phyloP scores from a whole-genome alignment of 1,140 invertebrate genomes.

The Tetramorium parvispinum region DNA sequence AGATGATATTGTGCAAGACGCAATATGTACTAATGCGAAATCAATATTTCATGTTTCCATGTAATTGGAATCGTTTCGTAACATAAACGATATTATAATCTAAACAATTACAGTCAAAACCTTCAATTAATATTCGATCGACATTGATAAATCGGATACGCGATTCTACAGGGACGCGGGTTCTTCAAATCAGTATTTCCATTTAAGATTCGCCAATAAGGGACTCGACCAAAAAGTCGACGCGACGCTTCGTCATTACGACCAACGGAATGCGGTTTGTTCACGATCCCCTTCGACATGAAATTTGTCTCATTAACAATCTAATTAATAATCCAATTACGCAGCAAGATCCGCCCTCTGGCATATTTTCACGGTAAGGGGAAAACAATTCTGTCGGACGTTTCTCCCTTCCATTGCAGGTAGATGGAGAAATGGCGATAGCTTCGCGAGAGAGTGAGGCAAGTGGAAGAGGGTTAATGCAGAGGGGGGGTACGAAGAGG shows the following conservation, averaged over 20 bases:
- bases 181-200: constrained; percentile 24
- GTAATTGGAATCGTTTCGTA: neutral
- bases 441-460: constrained; percentile 31
- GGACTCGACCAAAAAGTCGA: constrained; percentile 1
- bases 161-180: neutral
- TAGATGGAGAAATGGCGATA: constrained; percentile 70
- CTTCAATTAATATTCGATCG: neutral
- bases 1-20: neutral
- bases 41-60: neutral
- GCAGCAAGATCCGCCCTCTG: constrained; percentile 79
- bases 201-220: constrained; percentile 34
- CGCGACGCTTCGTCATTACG: constrained; percentile 43
- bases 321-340: constrained; percentile 87
- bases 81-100: neutral
- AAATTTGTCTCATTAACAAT: constrained; percentile 86
- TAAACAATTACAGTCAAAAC: neutral
- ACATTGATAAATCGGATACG: constrained; percentile 5
- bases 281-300: constrained; percentile 73
- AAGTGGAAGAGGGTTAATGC: constrained; percentile 37
- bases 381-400: constrained; percentile 83
- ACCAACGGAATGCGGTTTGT: neutral
- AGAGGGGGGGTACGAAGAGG: neutral
- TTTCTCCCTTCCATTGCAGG: constrained; percentile 69
- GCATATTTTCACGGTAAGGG: constrained; percentile 83
- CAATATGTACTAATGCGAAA: neutral